phyloP scores from a whole-genome alignment of 2,888 invertebrate species.

The Hypena proboscidalis region DNA sequence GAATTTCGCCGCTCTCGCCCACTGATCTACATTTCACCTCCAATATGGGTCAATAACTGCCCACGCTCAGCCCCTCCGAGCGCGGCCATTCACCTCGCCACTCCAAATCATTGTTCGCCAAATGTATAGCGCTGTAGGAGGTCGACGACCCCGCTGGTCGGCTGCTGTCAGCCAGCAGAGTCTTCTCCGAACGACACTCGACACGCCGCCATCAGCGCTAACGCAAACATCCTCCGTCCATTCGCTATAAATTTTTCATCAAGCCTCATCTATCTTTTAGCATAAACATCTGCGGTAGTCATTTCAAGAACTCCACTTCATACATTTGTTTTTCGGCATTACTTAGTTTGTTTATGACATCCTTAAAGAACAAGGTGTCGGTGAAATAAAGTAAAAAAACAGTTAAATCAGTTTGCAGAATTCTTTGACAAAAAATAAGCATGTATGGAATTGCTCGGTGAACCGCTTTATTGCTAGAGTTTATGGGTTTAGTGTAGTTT shows the following conservation, averaged over 20 bases:
- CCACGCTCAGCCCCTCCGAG: slow-evolving; percentile 83
- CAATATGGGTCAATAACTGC: slow-evolving; percentile 86
- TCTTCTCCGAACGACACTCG: slow-evolving; percentile 81
- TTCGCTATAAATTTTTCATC: slow-evolving; percentile 38
- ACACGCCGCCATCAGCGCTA: slow-evolving; percentile 64
- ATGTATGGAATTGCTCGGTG: background rate
- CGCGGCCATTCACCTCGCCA: slow-evolving; percentile 83
- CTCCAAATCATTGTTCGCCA: slow-evolving; percentile 85
- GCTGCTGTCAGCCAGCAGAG: slow-evolving; percentile 64
- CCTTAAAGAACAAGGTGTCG: background rate
- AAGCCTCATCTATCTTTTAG: slow-evolving; percentile 35
- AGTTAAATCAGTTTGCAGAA: background rate
- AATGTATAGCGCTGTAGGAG: slow-evolving; percentile 79
- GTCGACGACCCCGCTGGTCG: slow-evolving; percentile 72
- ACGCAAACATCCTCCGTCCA: slow-evolving; percentile 71
- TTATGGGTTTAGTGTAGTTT: slow-evolving; percentile 1
- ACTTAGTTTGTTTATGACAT: slow-evolving; percentile 3
- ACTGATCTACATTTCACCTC: slow-evolving; percentile 86
- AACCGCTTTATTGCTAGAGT: background rate
- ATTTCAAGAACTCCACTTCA: slow-evolving; percentile 13
- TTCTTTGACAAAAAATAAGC: slow-evolving; percentile 1
- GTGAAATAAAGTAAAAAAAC: slow-evolving; percentile 1
- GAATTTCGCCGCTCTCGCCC: slow-evolving; percentile 85
- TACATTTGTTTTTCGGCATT: slow-evolving; percentile 6
- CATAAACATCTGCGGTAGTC: slow-evolving; percentile 39